These are phyloP conservation scores for Ceratitis capitata DNA, from an alignment of 1,140 invertebrate genomes.

Conservation along the genomic window DNA sequence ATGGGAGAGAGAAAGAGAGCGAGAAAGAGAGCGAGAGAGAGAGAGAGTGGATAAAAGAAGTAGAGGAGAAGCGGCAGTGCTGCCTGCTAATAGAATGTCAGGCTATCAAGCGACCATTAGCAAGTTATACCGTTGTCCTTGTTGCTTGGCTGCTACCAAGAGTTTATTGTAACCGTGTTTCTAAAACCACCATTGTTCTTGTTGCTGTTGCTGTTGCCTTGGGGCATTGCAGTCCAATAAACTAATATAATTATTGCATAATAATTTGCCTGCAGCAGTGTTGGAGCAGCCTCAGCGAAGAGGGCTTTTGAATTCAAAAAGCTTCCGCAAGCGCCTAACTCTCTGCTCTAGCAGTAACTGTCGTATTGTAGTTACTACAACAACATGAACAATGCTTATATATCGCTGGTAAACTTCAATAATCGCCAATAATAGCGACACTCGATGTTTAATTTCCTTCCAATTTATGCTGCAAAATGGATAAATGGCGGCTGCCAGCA, in stretches of 20 bases:
- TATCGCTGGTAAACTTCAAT: conserved; percentile 36
- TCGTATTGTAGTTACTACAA: too few relatives aligned
- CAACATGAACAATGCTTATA: conserved; percentile 41
- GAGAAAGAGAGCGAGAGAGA: too few relatives aligned
- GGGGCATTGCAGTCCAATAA: conserved; percentile 25
- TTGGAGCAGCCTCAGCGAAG: background rate
- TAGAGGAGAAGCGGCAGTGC: background rate
- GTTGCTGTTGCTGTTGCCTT: background rate
- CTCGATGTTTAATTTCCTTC: conserved; percentile 62
- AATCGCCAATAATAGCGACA: conserved; percentile 9
- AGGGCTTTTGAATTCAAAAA: background rate
- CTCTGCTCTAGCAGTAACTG: background rate
- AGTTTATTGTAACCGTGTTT: background rate
- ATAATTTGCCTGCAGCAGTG: conserved; percentile 50
- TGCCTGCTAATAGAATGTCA: background rate
- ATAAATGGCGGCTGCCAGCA: background rate
- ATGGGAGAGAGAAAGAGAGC: background rate
- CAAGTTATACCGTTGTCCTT: background rate
- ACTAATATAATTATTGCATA: conserved; percentile 53
- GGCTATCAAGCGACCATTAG: background rate
- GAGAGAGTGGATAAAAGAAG: too few relatives aligned
- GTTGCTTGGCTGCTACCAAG: background rate
- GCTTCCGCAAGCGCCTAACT: background rate
- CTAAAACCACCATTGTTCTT: background rate
- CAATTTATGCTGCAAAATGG: conserved; percentile 55